Conservation (phyloP, 2,888 invertebrate species). For the Epicampocera succincta region DNA sequence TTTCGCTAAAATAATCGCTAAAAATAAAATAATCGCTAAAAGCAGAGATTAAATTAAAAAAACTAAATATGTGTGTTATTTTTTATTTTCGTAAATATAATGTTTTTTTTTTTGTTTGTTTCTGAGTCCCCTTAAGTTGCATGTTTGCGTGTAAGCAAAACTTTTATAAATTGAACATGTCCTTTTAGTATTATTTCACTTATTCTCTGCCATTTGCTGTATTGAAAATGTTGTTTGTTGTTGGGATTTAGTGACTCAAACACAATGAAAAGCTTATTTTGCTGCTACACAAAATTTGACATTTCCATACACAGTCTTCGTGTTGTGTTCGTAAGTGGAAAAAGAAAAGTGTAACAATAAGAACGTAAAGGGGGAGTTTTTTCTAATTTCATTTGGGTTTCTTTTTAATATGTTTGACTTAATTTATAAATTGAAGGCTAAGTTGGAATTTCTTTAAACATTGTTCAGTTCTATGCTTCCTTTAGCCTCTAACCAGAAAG, state of each 20-base stretch:
- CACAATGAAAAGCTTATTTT: neutral
- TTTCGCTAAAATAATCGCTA: too few relatives aligned
- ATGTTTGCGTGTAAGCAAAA: neutral
- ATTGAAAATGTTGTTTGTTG: conserved; percentile 39
- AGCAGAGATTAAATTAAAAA: too few relatives aligned
- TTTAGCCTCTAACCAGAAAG: neutral
- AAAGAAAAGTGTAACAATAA: neutral
- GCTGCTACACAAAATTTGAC: conserved; percentile 7
- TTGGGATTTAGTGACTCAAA: conserved; percentile 15
- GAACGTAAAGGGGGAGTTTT: conserved; percentile 33
- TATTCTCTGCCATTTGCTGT: conserved; percentile 17
- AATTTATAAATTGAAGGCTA: conserved; percentile 55
- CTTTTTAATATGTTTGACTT: conserved; percentile 36
- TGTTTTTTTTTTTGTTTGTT: too few relatives aligned
- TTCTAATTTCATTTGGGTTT: neutral
- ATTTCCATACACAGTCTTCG: conserved; percentile 37
- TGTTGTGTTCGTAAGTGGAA: conserved; percentile 1
- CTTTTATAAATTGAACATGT: conserved; percentile 43
- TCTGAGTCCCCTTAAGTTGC: too few relatives aligned
- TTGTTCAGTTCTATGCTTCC: conserved; percentile 37
- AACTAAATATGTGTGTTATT: too few relatives aligned
- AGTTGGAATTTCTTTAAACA: conserved; percentile 46
- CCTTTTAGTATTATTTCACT: conserved; percentile 42
- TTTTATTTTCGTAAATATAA: neutral
- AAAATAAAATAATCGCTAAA: too few relatives aligned